Evolutionary conservation across 2,113 vertebrate species (phyloP).

Genomic region (Eidolon helvum): DNA sequence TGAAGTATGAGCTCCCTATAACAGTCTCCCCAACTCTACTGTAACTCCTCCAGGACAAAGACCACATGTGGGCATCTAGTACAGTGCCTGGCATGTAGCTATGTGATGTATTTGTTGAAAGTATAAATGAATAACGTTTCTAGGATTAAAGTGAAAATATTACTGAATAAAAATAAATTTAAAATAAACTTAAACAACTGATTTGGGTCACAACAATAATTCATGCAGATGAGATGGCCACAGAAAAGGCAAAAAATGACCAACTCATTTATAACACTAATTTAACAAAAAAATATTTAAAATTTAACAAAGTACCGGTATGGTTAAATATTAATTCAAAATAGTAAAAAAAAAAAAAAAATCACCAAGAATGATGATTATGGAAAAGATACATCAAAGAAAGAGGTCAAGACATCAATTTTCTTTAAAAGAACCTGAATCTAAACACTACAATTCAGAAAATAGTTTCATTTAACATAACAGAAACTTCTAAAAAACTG

Average conservation of each 20-base stretch:
- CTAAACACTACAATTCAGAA: neutral
- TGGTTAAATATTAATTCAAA: constrained; percentile 17
- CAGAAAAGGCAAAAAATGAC: neutral
- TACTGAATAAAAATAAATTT: neutral
- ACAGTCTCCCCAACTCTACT: neutral
- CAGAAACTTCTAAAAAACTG: neutral
- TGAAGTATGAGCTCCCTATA: neutral
- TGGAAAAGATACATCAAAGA: neutral
- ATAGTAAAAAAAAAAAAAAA: neutral
- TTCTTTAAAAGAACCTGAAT: neutral
- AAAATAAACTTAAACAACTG: neutral
- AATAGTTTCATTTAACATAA: neutral
- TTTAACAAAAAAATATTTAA: neutral
- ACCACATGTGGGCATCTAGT: neutral
- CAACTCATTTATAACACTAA: neutral
- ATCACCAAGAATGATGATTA: neutral
- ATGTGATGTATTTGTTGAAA: neutral
- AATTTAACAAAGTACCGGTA: neutral
- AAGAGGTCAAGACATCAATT: neutral
- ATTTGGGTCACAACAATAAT: neutral
- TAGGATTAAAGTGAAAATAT: neutral
- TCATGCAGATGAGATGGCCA: neutral
- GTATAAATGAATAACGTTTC: neutral
- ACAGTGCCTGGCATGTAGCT: neutral
- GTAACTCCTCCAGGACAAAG: neutral